Evolutionary conservation across 2,797 vertebrate species (phyloP).

Genomic region (Mormyrops boulengeri): DNA sequence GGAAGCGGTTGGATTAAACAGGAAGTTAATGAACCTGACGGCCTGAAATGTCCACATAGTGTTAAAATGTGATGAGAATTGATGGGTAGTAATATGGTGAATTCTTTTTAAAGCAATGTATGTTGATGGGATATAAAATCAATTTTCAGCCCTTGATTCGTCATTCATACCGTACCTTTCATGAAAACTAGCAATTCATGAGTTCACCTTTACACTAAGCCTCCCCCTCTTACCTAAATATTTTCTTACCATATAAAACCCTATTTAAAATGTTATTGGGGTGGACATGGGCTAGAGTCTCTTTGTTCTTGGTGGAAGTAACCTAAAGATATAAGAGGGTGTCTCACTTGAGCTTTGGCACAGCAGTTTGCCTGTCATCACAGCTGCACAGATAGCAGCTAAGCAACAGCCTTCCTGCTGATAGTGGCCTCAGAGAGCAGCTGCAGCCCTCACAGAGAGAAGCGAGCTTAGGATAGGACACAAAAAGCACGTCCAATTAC

Average conservation of each 20-base stretch:
- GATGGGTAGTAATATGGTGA: background rate
- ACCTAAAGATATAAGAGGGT: background rate
- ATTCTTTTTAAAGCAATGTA: background rate
- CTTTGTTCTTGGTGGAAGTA: background rate
- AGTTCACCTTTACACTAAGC: conserved; percentile 31
- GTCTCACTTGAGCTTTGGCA: background rate
- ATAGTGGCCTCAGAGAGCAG: background rate
- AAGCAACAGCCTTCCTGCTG: background rate
- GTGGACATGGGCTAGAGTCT: background rate
- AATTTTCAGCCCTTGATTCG: background rate
- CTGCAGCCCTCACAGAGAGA: background rate
- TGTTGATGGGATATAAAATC: background rate
- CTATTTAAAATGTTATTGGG: background rate
- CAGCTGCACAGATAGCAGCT: background rate
- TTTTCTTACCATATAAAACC: background rate
- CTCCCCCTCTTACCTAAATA: conserved; percentile 30
- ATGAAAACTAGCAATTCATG: background rate
- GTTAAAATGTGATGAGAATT: background rate
- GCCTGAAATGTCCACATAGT: background rate
- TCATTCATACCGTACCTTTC: background rate
- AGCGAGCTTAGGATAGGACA: too few species aligned
- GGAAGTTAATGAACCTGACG: background rate
- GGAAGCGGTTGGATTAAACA: conserved; percentile 15
- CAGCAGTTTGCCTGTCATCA: background rate
- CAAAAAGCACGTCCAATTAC: background rate